Evolutionary conservation across 2,888 invertebrate species (phyloP), one percentile per base, ranked within the genome.

Genomic region (Ctenicera cuprea): DNA sequence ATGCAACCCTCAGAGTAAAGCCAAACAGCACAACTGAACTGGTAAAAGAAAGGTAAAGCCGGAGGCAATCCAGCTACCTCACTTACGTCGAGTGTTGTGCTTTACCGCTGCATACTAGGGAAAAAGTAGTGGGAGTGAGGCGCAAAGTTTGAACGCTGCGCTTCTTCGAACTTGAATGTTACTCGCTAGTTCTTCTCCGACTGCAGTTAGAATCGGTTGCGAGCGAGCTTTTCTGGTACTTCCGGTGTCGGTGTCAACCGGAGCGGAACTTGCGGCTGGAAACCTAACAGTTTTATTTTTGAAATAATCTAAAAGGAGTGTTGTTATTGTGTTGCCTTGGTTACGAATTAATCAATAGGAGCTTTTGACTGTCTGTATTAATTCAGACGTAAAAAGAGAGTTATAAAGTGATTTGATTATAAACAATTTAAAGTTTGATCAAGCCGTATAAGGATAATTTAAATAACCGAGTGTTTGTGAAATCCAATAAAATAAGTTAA

Each of bases 271-370:
- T 72, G 22, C 26, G 52, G 41, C 26, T 22, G 22, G 38, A 64
- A 63, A 33, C 63, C 41, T 3, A 33, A 18, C 33, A 33, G 26
- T 45, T 63, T 63, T 65, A 52, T 22, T 50, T 50, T 50, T 9
- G 20, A 59, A 38, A 26, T 26, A 26, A 33, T 16, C 59, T 9
- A 18, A 54, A 59, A 73, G 3, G 3, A 26, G 70, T 74, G 75
- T 75, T 71, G 71, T 68, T 68, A 68, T 67, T 75, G 75, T 71
- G 75, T 75, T 68, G 18, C 71, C 75, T 63, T 71, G 48, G 71
- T 50, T 71, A 75, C 75, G 43, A 14, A 12, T 38, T 37, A 63
- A 74, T 74, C 64, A 54, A 69, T 69, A 68, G 45, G 37, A 12
- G 38, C 37, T 5, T 8, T 37, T 45, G 14, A 18, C 18, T 45